Percentiles rank a stretch among this genome's conserved stretches.
Conservation (phyloP, 2,797 vertebrate species). For the Carcharodon carcharias region DNA sequence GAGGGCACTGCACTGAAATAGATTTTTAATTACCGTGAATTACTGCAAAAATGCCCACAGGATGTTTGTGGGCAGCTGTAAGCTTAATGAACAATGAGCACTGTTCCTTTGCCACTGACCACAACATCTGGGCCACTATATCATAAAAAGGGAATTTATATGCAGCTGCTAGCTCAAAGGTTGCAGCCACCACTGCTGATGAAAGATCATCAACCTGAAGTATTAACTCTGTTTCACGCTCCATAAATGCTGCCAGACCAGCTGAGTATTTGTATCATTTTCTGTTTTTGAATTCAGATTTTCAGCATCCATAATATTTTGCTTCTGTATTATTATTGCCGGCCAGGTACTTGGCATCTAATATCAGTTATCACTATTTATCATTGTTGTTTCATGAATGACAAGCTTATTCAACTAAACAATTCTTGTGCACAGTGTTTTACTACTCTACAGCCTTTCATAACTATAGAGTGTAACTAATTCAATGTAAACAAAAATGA, state of each 20-base stretch:
- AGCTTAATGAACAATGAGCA: not conserved
- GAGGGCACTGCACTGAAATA: no score
- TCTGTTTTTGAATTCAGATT: no score
- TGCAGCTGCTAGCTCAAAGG: not conserved
- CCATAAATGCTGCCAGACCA: no score
- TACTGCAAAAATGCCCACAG: not conserved
- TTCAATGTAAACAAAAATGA: not conserved
- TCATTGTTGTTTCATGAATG: not conserved
- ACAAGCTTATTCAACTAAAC: not conserved
- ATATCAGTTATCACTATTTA: no score
- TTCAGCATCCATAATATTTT: no score
- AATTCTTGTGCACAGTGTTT: not conserved
- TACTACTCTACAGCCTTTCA: not conserved
- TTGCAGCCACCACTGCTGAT: no score
- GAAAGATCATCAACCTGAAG: no score
- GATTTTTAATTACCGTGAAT: not conserved
- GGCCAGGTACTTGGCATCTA: not conserved
- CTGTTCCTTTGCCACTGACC: not conserved
- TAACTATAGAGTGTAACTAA: not conserved
- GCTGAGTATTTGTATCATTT: no score
- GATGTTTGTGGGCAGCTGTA: not conserved
- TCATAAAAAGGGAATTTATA: not conserved
- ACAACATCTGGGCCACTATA: not conserved
- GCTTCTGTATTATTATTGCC: not conserved
- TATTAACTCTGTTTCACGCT: no score